Conservation (phyloP, 2,113 vertebrate species). For the Pomatorhinus ruficollis region DNA sequence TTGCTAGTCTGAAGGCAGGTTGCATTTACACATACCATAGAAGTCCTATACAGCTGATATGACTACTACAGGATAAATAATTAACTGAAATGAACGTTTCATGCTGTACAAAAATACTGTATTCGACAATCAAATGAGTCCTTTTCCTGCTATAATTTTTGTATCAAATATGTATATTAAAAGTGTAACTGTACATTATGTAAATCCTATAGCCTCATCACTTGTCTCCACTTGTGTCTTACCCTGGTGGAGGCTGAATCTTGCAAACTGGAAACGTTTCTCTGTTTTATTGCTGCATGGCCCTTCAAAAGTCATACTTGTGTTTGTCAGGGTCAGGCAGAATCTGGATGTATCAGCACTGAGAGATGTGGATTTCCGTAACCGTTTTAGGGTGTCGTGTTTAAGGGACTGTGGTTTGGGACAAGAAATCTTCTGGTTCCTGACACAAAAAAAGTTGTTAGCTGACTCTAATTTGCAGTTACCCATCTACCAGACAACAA, state of each 20-base stretch:
- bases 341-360: background rate
- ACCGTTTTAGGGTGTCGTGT: background rate
- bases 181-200: constrained; percentile 75
- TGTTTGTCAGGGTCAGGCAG: constrained; percentile 54
- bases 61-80: constrained; percentile 69
- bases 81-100: constrained; percentile 54
- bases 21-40: constrained; percentile 50
- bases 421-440: constrained; percentile 29
- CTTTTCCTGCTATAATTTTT: constrained; percentile 70
- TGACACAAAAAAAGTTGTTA: background rate
- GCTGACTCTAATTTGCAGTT: background rate
- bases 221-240: constrained; percentile 57
- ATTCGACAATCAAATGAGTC: constrained; percentile 68
- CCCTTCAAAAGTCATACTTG: constrained; percentile 24
- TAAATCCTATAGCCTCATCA: constrained; percentile 59
- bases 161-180: constrained; percentile 77
- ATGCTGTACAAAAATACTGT: constrained; percentile 75
- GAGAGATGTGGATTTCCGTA: background rate
- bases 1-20: constrained; percentile 55
- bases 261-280: constrained; percentile 30
- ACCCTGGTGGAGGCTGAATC: constrained; percentile 39
- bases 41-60: constrained; percentile 59
- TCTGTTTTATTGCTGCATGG: constrained; percentile 64
- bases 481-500: background rate
- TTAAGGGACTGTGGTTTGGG: background rate